Base-by-base conservation (phyloP, 2,888 invertebrate species). In the Epiblema foenella region DNA sequence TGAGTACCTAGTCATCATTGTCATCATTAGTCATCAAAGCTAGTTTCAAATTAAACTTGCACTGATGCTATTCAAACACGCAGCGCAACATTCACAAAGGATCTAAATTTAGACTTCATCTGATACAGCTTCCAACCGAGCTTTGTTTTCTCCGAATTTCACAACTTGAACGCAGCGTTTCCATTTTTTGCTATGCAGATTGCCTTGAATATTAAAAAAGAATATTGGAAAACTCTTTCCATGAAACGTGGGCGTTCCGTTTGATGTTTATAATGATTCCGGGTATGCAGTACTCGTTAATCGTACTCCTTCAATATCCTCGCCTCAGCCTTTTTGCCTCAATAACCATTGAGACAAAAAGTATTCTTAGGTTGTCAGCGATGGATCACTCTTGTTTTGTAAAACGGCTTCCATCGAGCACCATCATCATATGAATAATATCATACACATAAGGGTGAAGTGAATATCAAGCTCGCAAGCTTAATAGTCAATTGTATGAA, bases 111-210 rank as follows among this genome's bases (percentile, higher is more conserved):
- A 18, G 37, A 37, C 33, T 68, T 18, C 37, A 57, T 57, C 56
- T 49, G 46, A 57, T 49, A 49, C 37, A 46, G 33, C 49, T 46
- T 56, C 46, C 59, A 67, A 42, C 54, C 15, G 29, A 46, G 29
- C 52, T 46, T 63, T 69, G 63, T 69, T 63, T 69, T 20, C 18
- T 18, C 8, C 49, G 56, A 56, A 39, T 62, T 60, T 33, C 29
- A 15, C 39, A 54, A 51, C 52, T 18, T 56, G 11, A 37, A 33
- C 10, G 56, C 29, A 20, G 59, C n/a, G 24, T 52, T 59, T 59
- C 17, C 39, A 52, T 68, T 59, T n/a, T n/a, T 17, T 17, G 29
- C 29, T 29, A 29, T 29, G 54, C 54, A 20, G 42, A 29, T 56
- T 42, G 42, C 56, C 17, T 42, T 46, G 46, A 60, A 46, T 60